Evolutionary conservation across 1,140 invertebrate species (phyloP).

Genomic region (Ceratina japonica): DNA sequence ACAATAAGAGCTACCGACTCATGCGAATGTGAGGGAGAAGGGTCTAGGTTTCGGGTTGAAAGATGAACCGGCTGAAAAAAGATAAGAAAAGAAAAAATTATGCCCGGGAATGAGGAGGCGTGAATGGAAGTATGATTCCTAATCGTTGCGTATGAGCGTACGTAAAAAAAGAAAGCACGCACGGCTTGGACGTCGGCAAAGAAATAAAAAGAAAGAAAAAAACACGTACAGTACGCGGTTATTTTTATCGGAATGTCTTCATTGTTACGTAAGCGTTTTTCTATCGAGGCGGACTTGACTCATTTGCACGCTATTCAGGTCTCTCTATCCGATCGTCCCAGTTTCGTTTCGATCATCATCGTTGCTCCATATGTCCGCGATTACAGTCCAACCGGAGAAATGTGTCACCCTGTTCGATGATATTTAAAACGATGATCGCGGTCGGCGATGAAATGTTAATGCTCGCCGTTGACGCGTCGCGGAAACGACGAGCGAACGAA

Average conservation of each 20-base stretch:
- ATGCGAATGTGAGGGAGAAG: constrained; percentile 82
- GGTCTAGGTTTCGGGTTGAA: constrained; percentile 84
- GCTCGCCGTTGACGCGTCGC: constrained; percentile 51
- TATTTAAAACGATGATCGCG: not conserved
- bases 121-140: constrained; percentile 2
- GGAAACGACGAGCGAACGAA: constrained; percentile 50
- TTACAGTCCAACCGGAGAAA: not conserved
- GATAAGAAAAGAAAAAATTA: constrained; percentile 79
- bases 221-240: not conserved
- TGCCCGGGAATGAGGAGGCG: constrained; percentile 52
- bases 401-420: not conserved
- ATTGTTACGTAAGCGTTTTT: constrained; percentile 26
- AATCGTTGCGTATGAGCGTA: not conserved
- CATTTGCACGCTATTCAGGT: constrained; percentile 34
- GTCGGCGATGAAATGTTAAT: constrained; percentile 18
- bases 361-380: not conserved
- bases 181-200: not conserved
- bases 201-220: not conserved
- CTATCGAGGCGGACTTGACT: constrained; percentile 16
- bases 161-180: not conserved
- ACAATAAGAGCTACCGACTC: constrained; percentile 78
- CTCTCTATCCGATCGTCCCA: constrained; percentile 33
- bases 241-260: not conserved
- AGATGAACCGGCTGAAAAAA: constrained; percentile 83
- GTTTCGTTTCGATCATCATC: constrained; percentile 33